These are phyloP conservation scores for Phyllopteryx taeniolatus DNA, from an alignment of 2,113 vertebrate species.

Conservation along the genomic window DNA sequence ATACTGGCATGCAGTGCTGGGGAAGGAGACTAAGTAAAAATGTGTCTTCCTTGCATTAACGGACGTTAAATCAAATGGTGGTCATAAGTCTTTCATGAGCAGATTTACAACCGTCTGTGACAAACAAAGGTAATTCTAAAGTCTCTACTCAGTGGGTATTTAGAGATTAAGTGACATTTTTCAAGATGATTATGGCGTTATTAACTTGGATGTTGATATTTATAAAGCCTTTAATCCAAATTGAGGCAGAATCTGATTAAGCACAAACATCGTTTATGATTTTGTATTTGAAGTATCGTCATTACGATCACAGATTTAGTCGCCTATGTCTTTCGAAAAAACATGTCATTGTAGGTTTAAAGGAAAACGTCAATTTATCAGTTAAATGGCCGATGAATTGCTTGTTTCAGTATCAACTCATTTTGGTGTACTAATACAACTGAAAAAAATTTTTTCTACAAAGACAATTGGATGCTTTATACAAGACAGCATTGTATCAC, in stretches of 20 bases:
- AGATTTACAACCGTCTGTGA: constrained; percentile 55
- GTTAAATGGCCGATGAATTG: background rate
- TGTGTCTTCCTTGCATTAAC: constrained; percentile 52
- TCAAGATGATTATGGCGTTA: constrained; percentile 11
- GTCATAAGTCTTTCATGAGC: constrained; percentile 50
- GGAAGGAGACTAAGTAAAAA: constrained; percentile 54
- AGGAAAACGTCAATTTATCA: too few species aligned
- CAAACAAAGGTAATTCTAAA: constrained; percentile 36
- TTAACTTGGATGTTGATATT: constrained; percentile 2
- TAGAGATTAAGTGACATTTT: constrained; percentile 12
- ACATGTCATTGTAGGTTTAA: background rate
- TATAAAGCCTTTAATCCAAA: background rate
- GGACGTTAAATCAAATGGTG: constrained; percentile 43
- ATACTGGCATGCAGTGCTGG: constrained; percentile 41
- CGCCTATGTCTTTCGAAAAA: background rate
- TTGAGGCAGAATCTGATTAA: constrained; percentile 9
- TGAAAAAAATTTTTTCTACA: background rate
- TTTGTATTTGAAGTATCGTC: background rate
- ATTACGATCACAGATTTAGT: background rate
- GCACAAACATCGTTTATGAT: constrained; percentile 1
- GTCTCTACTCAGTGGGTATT: constrained; percentile 16
- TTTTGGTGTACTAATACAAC: background rate
- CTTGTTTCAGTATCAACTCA: background rate
- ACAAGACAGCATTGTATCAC: constrained; percentile 17
- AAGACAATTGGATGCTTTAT: background rate